These are phyloP conservation scores for Microcebus tavaratra DNA, from an alignment of 2,113 vertebrate species.

Conservation along the genomic window DNA sequence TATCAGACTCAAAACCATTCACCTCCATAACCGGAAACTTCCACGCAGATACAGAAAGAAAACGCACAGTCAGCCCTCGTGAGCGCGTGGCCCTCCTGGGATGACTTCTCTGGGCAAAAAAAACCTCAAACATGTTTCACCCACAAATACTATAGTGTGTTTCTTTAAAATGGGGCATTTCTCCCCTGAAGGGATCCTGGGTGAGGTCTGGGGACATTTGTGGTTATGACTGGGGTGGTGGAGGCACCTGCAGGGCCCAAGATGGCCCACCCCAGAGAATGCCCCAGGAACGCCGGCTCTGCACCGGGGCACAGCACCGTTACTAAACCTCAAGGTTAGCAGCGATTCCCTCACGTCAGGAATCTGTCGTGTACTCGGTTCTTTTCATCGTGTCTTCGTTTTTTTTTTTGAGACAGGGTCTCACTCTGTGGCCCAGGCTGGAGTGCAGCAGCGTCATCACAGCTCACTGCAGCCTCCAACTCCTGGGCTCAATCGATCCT, in stretches of 20 bases:
- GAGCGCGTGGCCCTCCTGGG: fast-evolving
- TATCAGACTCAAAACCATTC: background rate
- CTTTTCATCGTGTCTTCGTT: no score
- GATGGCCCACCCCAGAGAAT: fast-evolving
- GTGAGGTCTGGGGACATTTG: background rate
- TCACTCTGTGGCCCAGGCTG: no score
- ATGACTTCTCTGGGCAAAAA: background rate
- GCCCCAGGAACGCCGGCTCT: background rate
- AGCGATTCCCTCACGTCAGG: background rate
- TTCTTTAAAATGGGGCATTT: background rate
- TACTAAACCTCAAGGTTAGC: background rate
- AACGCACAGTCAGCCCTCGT: fast-evolving
- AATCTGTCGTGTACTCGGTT: no score
- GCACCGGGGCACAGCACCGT: fast-evolving
- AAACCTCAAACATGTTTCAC: no score
- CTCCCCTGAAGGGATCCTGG: background rate
- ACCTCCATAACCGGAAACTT: background rate
- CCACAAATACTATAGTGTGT: no score
- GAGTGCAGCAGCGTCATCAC: no score
- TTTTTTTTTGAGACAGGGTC: no score
- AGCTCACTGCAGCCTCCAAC: no score
- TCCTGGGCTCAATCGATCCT: no score
- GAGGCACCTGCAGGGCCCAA: no score
- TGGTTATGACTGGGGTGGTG: background rate
- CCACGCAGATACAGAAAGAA: background rate